Percentiles rank a stretch among this genome's conserved stretches.
phyloP scores from a whole-genome alignment of 2,888 invertebrate genomes.

The Nomada lathburiana region DNA sequence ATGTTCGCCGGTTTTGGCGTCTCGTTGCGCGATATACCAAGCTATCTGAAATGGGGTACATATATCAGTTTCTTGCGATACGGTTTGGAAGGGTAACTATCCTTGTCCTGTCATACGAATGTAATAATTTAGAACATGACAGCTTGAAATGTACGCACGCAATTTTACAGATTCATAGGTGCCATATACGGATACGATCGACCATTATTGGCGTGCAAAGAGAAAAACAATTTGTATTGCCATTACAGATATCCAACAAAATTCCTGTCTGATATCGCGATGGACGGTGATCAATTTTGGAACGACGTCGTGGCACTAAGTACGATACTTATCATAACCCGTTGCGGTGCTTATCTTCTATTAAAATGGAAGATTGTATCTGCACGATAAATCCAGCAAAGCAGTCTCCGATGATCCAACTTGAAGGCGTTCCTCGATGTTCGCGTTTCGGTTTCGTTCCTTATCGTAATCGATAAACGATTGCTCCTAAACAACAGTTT shows the following conservation, averaged over 20 bases:
- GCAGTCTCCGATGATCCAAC: not conserved
- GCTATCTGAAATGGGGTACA: constrained; percentile 95
- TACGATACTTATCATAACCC: constrained; percentile 88
- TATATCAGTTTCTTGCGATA: constrained; percentile 96
- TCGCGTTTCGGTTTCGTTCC: not conserved
- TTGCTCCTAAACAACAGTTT: not conserved
- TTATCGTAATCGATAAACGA: constrained; percentile 1
- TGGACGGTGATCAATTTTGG: constrained; percentile 93
- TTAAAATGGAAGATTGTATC: constrained; percentile 91
- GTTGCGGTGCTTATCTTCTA: constrained; percentile 89
- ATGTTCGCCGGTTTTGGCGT: constrained; percentile 99
- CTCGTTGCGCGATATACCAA: constrained; percentile 93
- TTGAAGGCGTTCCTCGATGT: not conserved
- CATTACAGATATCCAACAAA: constrained; percentile 93
- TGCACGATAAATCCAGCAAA: constrained; percentile 86
- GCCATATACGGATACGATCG: constrained; percentile 94
- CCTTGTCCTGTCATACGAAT: not conserved
- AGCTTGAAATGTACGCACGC: not conserved
- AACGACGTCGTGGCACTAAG: constrained; percentile 91
- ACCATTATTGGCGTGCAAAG: constrained; percentile 90
- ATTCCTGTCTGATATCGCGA: constrained; percentile 93
- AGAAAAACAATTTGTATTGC: constrained; percentile 90
- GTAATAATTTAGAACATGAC: no score
- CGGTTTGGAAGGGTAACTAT: constrained; percentile 91
- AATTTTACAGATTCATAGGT: constrained; percentile 86